Evolutionary conservation across 2,888 invertebrate species (phyloP).

Genomic region (Mycogona germanica): DNA sequence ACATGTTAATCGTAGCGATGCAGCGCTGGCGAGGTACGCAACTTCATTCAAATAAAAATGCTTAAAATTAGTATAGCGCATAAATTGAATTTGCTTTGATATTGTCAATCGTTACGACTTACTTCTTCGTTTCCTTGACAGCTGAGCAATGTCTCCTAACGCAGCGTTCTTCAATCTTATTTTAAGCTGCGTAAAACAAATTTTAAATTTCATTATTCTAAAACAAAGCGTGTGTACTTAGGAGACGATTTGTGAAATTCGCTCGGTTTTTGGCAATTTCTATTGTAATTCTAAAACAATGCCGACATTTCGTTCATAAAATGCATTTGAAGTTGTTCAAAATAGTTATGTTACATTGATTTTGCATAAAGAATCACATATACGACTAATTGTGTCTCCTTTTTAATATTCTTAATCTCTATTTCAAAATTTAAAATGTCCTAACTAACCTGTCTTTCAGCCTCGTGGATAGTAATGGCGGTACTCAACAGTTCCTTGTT

Average conservation of each 20-base stretch:
- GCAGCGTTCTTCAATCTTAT: background rate
- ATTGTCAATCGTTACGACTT: background rate
- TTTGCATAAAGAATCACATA: no score
- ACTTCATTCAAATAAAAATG: no score
- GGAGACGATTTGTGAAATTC: background rate
- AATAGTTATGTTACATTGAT: no score
- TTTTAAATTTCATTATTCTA: background rate
- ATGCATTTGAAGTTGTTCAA: no score
- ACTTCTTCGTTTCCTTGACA: background rate
- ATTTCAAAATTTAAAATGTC: background rate
- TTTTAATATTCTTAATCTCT: background rate
- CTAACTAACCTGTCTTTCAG: slow-evolving; percentile 2
- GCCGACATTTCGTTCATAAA: background rate
- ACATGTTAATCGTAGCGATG: background rate
- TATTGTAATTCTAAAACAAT: background rate
- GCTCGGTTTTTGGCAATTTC: background rate
- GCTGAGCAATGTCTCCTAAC: background rate
- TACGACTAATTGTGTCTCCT: background rate
- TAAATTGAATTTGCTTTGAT: no score
- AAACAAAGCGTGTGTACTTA: background rate
- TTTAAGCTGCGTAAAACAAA: no score
- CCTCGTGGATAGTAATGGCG: slow-evolving; percentile 2
- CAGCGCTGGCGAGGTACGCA: no score
- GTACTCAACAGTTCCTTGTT: slow-evolving; percentile 4
- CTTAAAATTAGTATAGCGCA: no score